Evolutionary conservation across 1,140 invertebrate genomes (phyloP).

Genomic region (Calephelis nemesis): DNA sequence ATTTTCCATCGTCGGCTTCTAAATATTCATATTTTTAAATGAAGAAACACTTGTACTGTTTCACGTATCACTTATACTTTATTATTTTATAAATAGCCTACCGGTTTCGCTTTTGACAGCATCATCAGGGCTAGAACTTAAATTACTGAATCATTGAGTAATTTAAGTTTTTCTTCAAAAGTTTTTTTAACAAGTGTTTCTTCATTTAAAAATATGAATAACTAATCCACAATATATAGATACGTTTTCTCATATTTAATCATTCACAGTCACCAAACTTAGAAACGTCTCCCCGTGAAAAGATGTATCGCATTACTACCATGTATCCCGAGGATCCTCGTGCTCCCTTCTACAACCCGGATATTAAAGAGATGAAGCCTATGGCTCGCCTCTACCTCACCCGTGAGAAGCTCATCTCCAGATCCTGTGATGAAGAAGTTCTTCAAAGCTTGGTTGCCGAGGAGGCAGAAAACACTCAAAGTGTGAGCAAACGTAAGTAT

Average conservation of each 20-base stretch:
- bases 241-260: not conserved
- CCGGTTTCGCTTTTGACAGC: no score
- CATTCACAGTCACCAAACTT: constrained; percentile 87
- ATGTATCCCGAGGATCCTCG: constrained; percentile 91
- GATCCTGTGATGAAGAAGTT: constrained; percentile 85
- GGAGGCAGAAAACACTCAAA: constrained; percentile 86
- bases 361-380: constrained; percentile 87
- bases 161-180: no score
- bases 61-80: no score
- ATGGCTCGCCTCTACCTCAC: constrained; percentile 88
- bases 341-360: constrained; percentile 94
- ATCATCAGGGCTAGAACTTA: no score
- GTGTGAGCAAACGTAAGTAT: constrained; percentile 84
- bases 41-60: no score
- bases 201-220: no score
- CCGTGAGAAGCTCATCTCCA: constrained; percentile 85
- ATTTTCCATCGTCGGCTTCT: no score
- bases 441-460: constrained; percentile 81
- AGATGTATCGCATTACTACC: constrained; percentile 93
- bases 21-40: no score
- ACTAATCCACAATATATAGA: no score
- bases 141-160: no score
- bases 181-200: no score
- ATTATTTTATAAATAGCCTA: no score
- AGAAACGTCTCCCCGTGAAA: constrained; percentile 91